Evolutionary conservation across 2,888 invertebrate species (phyloP).

Genomic region (Zelleria hepariella): DNA sequence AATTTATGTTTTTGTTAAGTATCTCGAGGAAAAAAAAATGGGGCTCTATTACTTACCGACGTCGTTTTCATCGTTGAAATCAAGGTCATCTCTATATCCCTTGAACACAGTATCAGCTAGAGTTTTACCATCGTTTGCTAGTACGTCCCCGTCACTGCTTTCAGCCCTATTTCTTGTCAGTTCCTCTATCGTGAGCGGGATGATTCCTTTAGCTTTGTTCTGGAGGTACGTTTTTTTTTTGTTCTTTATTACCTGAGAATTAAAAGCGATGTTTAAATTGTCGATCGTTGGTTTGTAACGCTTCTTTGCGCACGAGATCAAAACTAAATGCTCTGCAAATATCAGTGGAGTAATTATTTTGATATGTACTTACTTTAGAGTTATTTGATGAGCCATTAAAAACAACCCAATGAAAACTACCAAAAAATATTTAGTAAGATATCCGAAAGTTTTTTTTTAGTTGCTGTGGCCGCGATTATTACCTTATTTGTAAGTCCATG

Average conservation of each 20-base stretch:
- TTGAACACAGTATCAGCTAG: constrained; percentile 71
- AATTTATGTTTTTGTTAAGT: too few species aligned
- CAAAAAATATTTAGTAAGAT: too few species aligned
- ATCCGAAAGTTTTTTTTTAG: too few species aligned
- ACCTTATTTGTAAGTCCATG: constrained; percentile 83
- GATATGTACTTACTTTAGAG: too few species aligned
- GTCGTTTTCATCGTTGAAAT: constrained; percentile 85
- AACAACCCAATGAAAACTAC: too few species aligned
- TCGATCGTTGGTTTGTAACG: too few species aligned
- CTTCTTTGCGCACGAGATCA: too few species aligned
- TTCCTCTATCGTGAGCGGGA: constrained; percentile 51
- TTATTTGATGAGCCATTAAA: too few species aligned
- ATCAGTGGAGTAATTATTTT: too few species aligned
- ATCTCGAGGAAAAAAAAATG: too few species aligned
- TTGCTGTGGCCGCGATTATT: too few species aligned
- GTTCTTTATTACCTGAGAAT: constrained; percentile 65
- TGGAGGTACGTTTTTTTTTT: constrained; percentile 74
- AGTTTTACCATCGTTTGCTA: constrained; percentile 37
- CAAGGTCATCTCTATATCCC: constrained; percentile 83
- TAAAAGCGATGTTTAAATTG: neutral
- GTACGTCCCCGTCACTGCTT: constrained; percentile 36
- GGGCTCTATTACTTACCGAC: constrained; percentile 77
- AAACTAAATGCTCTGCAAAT: too few species aligned
- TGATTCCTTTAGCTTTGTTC: constrained; percentile 58
- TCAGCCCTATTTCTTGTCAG: constrained; percentile 36